Conservation (phyloP, 2,888 invertebrate species). For the Dorcus parallelipipedus region DNA sequence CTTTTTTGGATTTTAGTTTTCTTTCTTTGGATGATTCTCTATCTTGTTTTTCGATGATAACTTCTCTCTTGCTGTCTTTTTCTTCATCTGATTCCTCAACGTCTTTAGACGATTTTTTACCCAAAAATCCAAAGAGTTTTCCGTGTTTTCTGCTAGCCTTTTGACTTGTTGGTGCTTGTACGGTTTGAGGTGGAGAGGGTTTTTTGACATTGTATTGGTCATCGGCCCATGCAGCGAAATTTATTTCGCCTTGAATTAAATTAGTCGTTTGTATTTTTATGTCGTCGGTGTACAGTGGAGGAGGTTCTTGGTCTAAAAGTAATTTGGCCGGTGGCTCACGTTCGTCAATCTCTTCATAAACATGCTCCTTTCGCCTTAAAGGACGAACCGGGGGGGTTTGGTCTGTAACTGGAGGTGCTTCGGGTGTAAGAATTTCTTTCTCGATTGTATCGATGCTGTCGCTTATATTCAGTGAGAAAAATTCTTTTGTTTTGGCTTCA, state of each 20-base stretch:
- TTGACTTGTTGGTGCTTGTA: constrained; percentile 27
- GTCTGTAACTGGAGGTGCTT: constrained; percentile 30
- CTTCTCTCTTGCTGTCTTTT: constrained; percentile 29
- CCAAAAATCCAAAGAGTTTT: constrained; percentile 40
- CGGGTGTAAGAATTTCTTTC: constrained; percentile 33
- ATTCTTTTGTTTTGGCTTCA: constrained; percentile 37
- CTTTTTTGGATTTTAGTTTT: constrained; percentile 4
- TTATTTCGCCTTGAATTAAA: constrained; percentile 41
- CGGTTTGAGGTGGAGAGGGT: constrained; percentile 11
- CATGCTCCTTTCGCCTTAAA: constrained; percentile 31
- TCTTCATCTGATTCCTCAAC: constrained; percentile 38
- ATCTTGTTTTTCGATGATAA: constrained; percentile 43
- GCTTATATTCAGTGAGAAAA: constrained; percentile 36
- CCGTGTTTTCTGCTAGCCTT: constrained; percentile 35
- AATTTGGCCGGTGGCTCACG: constrained; percentile 26
- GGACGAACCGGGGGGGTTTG: constrained; percentile 27
- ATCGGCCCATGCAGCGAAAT: constrained; percentile 37
- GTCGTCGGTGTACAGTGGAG: constrained; percentile 13
- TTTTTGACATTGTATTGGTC: constrained; percentile 32
- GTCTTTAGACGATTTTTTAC: constrained; percentile 40
- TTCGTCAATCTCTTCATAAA: constrained; percentile 37
- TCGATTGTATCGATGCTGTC: constrained; percentile 34
- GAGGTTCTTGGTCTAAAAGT: constrained; percentile 10
- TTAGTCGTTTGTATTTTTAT: constrained; percentile 35
- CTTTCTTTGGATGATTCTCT: constrained; percentile 39